Evolutionary conservation across 2,113 vertebrate genomes (phyloP).

Genomic region (Bolborhynchus lineola): DNA sequence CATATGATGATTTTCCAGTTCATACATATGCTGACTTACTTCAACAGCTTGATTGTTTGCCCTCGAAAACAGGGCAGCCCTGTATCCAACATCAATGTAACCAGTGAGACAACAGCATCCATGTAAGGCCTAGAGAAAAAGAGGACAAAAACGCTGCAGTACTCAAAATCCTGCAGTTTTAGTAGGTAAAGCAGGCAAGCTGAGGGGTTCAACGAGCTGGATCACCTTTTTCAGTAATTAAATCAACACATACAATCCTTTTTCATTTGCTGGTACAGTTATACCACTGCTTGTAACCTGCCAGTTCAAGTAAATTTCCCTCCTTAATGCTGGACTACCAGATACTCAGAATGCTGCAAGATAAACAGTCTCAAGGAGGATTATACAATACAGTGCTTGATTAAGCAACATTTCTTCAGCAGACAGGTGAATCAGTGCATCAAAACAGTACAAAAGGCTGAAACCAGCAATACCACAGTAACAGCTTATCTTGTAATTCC

Average conservation of each 20-base stretch:
- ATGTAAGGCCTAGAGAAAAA: slow-evolving; percentile 86
- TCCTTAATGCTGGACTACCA: not conserved
- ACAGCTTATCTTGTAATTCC: not conserved
- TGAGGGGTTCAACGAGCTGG: not conserved
- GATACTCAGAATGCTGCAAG: not conserved
- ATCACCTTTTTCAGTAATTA: slow-evolving; percentile 29
- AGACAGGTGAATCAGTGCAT: not conserved
- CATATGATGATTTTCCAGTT: not conserved
- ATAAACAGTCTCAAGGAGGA: not conserved
- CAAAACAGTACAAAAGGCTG: not conserved
- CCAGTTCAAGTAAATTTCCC: slow-evolving; percentile 8
- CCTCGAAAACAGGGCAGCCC: slow-evolving; percentile 96
- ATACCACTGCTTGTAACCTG: not conserved
- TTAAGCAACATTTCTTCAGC: not conserved
- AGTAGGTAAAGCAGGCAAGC: not conserved
- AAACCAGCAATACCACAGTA: not conserved
- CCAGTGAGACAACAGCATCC: slow-evolving; percentile 94
- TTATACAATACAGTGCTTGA: not conserved
- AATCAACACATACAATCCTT: slow-evolving; percentile 14
- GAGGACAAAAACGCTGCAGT: not conserved
- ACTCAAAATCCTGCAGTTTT: not conserved
- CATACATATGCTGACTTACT: slow-evolving; percentile 78
- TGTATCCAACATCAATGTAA: slow-evolving; percentile 91
- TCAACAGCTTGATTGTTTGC: slow-evolving; percentile 95
- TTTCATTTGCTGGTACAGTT: not conserved